Conservation (phyloP, 2,888 invertebrate genomes). For the Pyrrhia umbra region DNA sequence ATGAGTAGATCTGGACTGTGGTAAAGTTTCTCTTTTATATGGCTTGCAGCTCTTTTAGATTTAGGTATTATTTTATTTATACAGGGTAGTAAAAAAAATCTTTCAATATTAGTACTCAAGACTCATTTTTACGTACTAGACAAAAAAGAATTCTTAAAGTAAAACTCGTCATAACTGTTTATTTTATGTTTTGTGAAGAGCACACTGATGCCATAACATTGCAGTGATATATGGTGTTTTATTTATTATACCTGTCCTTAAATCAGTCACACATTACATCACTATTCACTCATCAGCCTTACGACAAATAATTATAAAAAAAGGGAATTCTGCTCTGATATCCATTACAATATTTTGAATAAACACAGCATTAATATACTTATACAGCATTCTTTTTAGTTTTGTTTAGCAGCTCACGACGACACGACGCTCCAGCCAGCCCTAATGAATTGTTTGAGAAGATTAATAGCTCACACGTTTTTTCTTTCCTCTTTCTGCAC, state of each 20-base stretch:
- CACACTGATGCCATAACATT: neutral
- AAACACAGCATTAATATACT: neutral
- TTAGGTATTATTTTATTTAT: no score
- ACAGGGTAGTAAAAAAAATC: no score
- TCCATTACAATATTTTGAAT: neutral
- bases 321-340: neutral
- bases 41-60: no score
- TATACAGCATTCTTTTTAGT: conserved; percentile 22
- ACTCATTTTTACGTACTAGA: no score
- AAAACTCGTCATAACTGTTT: neutral
- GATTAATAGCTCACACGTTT: conserved; percentile 35
- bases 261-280: neutral
- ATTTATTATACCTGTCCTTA: neutral
- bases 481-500: neutral
- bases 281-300: neutral
- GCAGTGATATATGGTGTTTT: neutral
- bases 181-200: neutral
- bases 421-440: conserved; percentile 15
- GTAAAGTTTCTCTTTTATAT: neutral
- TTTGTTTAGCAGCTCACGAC: conserved; percentile 15
- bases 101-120: no score
- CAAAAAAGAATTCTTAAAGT: neutral
- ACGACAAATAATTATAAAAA: neutral
- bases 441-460: conserved; percentile 42
- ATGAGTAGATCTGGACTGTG: neutral